phyloP scores from a whole-genome alignment of 2,888 invertebrate species.

The Cyaniris semiargus region DNA sequence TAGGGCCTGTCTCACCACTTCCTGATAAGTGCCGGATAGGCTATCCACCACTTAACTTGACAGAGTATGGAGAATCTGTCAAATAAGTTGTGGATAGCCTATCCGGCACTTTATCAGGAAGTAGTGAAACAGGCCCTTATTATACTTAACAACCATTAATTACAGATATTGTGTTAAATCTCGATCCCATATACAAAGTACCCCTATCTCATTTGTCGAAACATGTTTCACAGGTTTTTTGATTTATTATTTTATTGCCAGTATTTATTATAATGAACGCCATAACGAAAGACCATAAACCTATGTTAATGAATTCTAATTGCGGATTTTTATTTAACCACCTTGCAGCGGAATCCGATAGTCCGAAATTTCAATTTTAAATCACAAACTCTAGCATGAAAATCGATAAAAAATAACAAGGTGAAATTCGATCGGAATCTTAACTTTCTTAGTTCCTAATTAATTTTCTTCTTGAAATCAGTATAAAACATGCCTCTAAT shows the following conservation, averaged over 20 bases:
- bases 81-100: too few species aligned
- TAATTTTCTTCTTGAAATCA: slow-evolving; percentile 2
- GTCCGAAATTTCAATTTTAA: not conserved
- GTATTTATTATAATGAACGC: slow-evolving; percentile 27
- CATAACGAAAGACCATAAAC: slow-evolving; percentile 19
- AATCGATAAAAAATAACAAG: slow-evolving; percentile 22
- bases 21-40: too few species aligned
- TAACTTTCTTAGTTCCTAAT: not conserved
- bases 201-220: not conserved
- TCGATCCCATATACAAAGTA: not conserved
- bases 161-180: not conserved
- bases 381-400: slow-evolving; percentile 1
- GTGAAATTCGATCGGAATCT: not conserved
- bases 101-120: too few species aligned
- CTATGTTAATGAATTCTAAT: slow-evolving; percentile 30
- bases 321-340: slow-evolving; percentile 15
- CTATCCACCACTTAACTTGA: too few species aligned
- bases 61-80: too few species aligned
- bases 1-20: too few species aligned
- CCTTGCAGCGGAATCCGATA: not conserved
- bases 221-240: slow-evolving; percentile 23
- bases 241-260: slow-evolving; percentile 29
- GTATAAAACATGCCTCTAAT: not conserved
- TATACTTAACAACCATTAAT: not conserved
- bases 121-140: too few species aligned